Evolutionary conservation across 1,140 invertebrate genomes (phyloP), one percentile per base, ranked within the genome.

Genomic region (Papilio dardanus): DNA sequence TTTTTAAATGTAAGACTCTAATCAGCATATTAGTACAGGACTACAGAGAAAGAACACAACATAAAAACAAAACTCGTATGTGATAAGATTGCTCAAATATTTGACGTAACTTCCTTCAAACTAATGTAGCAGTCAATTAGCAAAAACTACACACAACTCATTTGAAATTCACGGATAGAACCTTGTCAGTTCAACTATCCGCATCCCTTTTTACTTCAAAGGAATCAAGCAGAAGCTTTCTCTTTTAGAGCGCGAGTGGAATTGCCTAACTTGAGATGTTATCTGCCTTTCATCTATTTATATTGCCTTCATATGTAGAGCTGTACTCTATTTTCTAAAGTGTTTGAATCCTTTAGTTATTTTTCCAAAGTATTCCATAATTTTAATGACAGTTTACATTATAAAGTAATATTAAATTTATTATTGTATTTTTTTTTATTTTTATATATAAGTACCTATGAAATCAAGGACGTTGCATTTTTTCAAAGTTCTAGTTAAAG

Each of bases 81-180:
- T n/a, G n/a, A n/a, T n/a, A n/a, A n/a, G n/a, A n/a, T n/a, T n/a
- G n/a, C n/a, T n/a, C n/a, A 37, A 3, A 37, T 37, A 12, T 37
- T 37, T 37, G 14, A 6, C 3, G 6, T 1, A 46, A 16, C n/a
- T 46, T 46, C 19, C 6, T 46, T n/a, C n/a, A 46, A 46, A 19
- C 1, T 46, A 42, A 16, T n/a, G 24, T 19, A 30, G n/a, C n/a
- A 86, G 85, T 86, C 86, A 87, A 89, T 90, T 87, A 90, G 82
- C 82, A 84, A 89, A 89, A 86, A 89, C 88, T 89, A 89, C 86
- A 90, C 81, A 88, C 86, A 86, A 90, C 88, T 88, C 83, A 86
- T 89, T 89, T 88, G 77, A 88, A 86, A 89, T 90, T 88, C 80
- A 86, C 79, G 66, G 69, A 85, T 83, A 80, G 85, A 87, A 86